Evolutionary conservation across 2,797 vertebrate species (phyloP).

Genomic region (Gambelia wislizenii): DNA sequence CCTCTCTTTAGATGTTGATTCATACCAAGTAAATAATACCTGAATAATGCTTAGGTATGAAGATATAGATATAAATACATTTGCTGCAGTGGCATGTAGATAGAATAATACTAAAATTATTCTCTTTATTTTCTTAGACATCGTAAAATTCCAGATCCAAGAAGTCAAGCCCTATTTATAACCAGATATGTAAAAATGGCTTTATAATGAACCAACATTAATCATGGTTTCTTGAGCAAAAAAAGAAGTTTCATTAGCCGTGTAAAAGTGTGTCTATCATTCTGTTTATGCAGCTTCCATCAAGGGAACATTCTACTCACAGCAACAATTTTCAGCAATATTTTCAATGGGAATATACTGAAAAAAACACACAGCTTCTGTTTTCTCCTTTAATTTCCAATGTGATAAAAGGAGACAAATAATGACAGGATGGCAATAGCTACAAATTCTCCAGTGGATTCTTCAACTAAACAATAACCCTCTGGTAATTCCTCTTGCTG

Average conservation of each 20-base stretch:
- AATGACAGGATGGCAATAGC: constrained; percentile 27
- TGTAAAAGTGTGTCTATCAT: constrained; percentile 44
- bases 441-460: constrained; percentile 1
- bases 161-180: neutral
- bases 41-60: neutral
- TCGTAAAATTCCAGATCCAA: constrained; percentile 8
- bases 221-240: constrained; percentile 43
- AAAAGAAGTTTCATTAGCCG: constrained; percentile 15
- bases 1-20: no score
- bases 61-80: neutral
- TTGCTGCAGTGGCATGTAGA: no score
- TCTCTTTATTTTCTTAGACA: neutral
- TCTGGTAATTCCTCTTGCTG: constrained; percentile 4
- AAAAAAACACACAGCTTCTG: constrained; percentile 33
- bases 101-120: neutral
- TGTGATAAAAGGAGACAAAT: constrained; percentile 44
- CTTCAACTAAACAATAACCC: constrained; percentile 5
- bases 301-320: constrained; percentile 39
- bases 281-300: constrained; percentile 46
- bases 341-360: constrained; percentile 48
- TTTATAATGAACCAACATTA: constrained; percentile 12
- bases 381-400: constrained; percentile 28
- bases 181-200: constrained; percentile 14
- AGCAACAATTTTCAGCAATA: constrained; percentile 16
- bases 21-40: no score